phyloP scores from a whole-genome alignment of 2,888 invertebrate species.

The Dastarcus helophoroides region DNA sequence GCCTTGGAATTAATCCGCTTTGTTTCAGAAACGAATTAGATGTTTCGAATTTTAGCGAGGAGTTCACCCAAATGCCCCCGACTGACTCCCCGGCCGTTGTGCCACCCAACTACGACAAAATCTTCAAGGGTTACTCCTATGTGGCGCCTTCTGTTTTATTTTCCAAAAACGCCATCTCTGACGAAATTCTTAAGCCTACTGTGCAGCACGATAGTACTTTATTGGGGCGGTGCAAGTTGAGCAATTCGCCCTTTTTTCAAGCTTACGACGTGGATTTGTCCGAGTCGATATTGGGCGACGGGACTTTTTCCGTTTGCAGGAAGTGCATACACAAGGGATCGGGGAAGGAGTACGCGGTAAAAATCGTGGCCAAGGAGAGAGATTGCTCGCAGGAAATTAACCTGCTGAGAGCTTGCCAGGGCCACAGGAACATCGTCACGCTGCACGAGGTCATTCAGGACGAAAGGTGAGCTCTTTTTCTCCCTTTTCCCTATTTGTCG shows the following conservation, averaged over 20 bases:
- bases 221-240: conserved; percentile 28
- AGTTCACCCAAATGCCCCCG: conserved; percentile 87
- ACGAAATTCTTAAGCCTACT: conserved; percentile 55
- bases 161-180: conserved; percentile 64
- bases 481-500: no score
- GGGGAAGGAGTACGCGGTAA: conserved; percentile 73
- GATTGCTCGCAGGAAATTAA: conserved; percentile 65
- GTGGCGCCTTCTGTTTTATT: conserved; percentile 86
- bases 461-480: no score
- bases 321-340: conserved; percentile 63
- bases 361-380: conserved; percentile 61
- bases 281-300: conserved; percentile 69
- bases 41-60: conserved; percentile 92
- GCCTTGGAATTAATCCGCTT: conserved; percentile 2
- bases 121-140: conserved; percentile 90
- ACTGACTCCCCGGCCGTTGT: conserved; percentile 86
- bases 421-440: conserved; percentile 78
- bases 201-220: conserved; percentile 33
- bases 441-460: conserved; percentile 77
- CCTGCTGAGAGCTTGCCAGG: conserved; percentile 71
- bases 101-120: conserved; percentile 72
- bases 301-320: conserved; percentile 80
- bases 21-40: conserved; percentile 63
- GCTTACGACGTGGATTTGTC: conserved; percentile 64
- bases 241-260: conserved; percentile 74